Base-by-base conservation (phyloP, 2,888 invertebrate species). In the Esperia sulphurella region DNA sequence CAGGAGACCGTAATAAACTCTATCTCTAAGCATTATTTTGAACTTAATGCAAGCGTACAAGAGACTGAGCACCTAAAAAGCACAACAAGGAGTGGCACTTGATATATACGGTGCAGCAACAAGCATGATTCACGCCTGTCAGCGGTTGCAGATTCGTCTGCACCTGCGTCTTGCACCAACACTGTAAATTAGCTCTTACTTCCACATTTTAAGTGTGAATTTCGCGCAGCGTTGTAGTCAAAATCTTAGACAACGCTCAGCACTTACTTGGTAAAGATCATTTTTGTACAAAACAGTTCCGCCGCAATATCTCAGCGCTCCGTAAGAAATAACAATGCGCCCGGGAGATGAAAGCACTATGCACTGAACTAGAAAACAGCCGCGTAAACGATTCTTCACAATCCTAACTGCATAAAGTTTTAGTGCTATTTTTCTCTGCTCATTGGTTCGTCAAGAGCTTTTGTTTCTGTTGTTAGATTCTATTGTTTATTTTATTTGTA, bases 261-360 rank as follows among this genome's bases (percentile, higher is more conserved):
- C 60, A 57, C 60, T 61, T 59, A 10, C 35, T 68, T 55, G 59
- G 67, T 74, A 77, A 72, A 74, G 78, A 75, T 68, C 68, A 75
- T 74, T 79, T 81, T 82, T 45, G 45, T 69, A 66, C 59, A 69
- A 71, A 72, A 69, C 68, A 45, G 66, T 70, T 65, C 68, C 70
- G 68, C 71, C 63, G 73, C 78, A 79, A 85, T 87, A 85, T 86
- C 83, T 86, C 80, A 86, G 73, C 79, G 74, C 81, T 82, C 70
- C 64, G 63, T 75, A 70, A 82, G 84, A 85, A 86, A 86, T 83
- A 86, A 87, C 86, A 85, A 83, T 83, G 79, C 78, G 69, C 70
- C 71, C 68, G 68, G 69, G 68, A 65, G 68, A 63, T 70, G 74
- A 80, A 73, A 78, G 80, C 77, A 77, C 78, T 81, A 73, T 71